Evolutionary conservation across 1,140 invertebrate genomes (phyloP).

Genomic region (Micrasema minimum): DNA sequence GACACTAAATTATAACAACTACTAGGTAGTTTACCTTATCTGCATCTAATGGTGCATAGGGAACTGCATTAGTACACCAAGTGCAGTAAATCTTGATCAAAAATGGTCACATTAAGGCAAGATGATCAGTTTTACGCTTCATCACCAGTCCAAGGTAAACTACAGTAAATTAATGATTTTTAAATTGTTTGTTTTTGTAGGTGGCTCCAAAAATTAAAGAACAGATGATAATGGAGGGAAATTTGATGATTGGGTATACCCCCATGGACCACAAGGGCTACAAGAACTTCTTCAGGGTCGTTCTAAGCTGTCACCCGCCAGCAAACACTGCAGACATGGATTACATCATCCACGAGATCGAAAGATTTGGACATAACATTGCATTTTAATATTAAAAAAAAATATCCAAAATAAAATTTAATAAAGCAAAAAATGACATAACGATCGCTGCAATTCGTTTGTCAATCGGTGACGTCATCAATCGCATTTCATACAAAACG

Average conservation of each 20-base stretch:
- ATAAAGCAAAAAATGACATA: neutral
- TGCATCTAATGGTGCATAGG: too few relatives aligned
- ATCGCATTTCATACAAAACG: too few relatives aligned
- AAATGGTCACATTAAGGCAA: too few relatives aligned
- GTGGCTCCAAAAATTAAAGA: conserved; percentile 89
- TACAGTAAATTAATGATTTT: conserved; percentile 32
- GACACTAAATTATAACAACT: too few relatives aligned
- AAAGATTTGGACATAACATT: conserved; percentile 24
- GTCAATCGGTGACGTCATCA: too few relatives aligned
- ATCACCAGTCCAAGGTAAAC: too few relatives aligned
- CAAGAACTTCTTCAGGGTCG: conserved; percentile 90
- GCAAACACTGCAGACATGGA: conserved; percentile 19
- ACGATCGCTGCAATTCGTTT: too few relatives aligned
- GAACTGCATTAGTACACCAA: too few relatives aligned
- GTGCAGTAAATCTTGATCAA: too few relatives aligned
- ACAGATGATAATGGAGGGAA: conserved; percentile 78
- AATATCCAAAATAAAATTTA: neutral
- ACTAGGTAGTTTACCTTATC: too few relatives aligned
- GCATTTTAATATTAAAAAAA: neutral
- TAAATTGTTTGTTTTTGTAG: conserved; percentile 67
- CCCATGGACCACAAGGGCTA: conserved; percentile 74
- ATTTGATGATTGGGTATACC: conserved; percentile 88
- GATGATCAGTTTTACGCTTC: too few relatives aligned
- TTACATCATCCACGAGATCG: conserved; percentile 40
- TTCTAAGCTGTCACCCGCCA: conserved; percentile 81